phyloP scores from a whole-genome alignment of 2,797 vertebrate genomes.

The Hirundo rustica region DNA sequence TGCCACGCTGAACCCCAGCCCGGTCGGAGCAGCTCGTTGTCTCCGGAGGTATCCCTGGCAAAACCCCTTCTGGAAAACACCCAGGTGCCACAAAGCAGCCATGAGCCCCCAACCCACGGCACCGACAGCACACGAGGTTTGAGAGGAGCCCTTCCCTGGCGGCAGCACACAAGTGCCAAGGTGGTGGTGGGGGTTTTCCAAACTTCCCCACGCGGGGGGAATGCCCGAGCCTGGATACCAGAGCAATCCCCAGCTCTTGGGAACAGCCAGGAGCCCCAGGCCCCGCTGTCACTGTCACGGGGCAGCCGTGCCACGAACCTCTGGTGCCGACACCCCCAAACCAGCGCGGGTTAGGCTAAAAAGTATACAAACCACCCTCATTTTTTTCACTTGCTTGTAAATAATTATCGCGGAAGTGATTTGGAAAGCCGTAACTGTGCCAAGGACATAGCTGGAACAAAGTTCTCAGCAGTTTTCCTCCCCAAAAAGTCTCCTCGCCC shows the following conservation, averaged over 20 bases:
- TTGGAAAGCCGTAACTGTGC: background rate
- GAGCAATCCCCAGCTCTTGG: background rate
- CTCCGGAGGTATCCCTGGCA: rapidly evolving
- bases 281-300: rapidly evolving
- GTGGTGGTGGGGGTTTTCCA: background rate
- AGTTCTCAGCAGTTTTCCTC: background rate
- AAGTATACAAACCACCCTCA: background rate
- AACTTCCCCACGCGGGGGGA: background rate
- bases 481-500: background rate
- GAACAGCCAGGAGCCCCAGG: background rate
- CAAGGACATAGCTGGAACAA: background rate
- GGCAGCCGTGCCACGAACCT: rapidly evolving
- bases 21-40: rapidly evolving
- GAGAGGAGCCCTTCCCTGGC: rapidly evolving
- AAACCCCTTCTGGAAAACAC: too few relatives aligned
- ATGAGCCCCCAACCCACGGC: rapidly evolving
- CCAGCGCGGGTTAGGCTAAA: rapidly evolving
- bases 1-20: background rate
- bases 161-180: rapidly evolving
- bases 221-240: background rate
- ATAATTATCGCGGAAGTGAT: background rate
- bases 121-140: background rate
- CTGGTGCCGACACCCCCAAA: rapidly evolving
- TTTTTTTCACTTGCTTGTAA: background rate
- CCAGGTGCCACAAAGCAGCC: rapidly evolving